Base-by-base conservation (phyloP, 2,888 invertebrate genomes). In the Rhogogaster chlorosoma region DNA sequence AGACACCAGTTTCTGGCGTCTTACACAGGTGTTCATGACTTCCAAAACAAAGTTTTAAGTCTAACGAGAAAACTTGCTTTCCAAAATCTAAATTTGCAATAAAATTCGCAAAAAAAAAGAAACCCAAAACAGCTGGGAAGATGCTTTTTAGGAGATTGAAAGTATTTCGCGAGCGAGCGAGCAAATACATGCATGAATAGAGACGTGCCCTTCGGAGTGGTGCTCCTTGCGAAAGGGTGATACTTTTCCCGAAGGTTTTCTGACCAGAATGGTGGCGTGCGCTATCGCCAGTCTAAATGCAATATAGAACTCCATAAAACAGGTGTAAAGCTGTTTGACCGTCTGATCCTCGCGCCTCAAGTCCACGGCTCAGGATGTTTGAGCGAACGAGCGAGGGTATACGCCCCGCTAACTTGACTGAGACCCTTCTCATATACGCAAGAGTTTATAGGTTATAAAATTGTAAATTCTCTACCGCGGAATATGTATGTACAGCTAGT, bases 301-400 rank as follows among this genome's bases (percentile, higher is more conserved):
- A 90, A 91, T 91, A 91, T 91, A 89, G 89, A 89, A 87, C 88
- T 88, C 89, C 90, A 91, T 91, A 91, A 91, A 91, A 91, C 88
- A 90, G 89, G 90, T 90, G 90, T 91, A 91, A 91, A 91, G 88
- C 90, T 91, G 89, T 90, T 91, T 90, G 89, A 87, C 87, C 89
- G 89, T 88, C 87, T 87, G 87, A 87, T 87, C 86, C 85, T 85
- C 84, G 86, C 85, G 87, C 86, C 87, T 86, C 83, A 77, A 85
- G 86, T 86, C 83, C 84, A 86, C 85, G 64, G 36, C 84, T 86
- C 86, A 87, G 87, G 87, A 88, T 88, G 86, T 86, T 86, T 82
- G 71, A 73, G 86, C 83, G 36, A 86, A 80, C 84, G 84, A 84
- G 78, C 84, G 77, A 77, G 84, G 36, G 85, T 49, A n/a, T n/a